Evolutionary conservation across 2,113 vertebrate genomes (phyloP), one percentile per base, ranked within the genome.

Genomic region (Hydrochoerus hydrochaeris): DNA sequence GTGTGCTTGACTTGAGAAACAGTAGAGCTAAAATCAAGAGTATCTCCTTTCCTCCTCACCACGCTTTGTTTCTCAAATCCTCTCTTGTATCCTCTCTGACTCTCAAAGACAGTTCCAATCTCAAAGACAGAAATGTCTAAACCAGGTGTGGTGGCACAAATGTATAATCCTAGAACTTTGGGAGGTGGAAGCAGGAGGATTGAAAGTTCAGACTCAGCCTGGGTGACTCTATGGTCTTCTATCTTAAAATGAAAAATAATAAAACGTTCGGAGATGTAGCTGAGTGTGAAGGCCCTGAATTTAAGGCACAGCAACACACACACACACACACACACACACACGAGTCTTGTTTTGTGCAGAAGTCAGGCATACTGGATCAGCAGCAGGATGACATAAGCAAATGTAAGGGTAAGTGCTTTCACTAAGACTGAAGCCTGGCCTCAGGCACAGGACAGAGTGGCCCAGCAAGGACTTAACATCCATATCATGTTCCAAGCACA

Each of bases 1-100:
- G 30, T 96, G 19, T 93, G 91, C 20, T 95, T 94, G 93, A 94
- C 96, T 96, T 65, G 46, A 84, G 44, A 90, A 12, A 78, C 28
- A 85, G 60, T 4, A 28, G 32, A 73, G 13, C 1, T 6, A 7
- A n/a, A 85, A 54, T 44, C 0, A 4, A 12, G 7, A 30, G 17
- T 2, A 11, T 73, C 35, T 75, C 38, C 30, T 26, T 90, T 24
- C 24, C 6, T 81, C 22, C 26, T 85, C 12, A 65, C 13, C 11
- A 14, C 1, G 65, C 57, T 28, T 85, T 46, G 52, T 10, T 26
- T 35, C 16, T 46, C 35, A 73, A 86, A 17, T 38, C 26, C 6
- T 60, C 24, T 83, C 17, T 49, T 69, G 13, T 52, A 49, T 24
- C 77, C 32, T 52, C 35, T 44, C 0, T 41, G 32, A 92, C 46